Evolutionary conservation across 2,113 vertebrate species (phyloP).

Genomic region (Coturnix japonica): DNA sequence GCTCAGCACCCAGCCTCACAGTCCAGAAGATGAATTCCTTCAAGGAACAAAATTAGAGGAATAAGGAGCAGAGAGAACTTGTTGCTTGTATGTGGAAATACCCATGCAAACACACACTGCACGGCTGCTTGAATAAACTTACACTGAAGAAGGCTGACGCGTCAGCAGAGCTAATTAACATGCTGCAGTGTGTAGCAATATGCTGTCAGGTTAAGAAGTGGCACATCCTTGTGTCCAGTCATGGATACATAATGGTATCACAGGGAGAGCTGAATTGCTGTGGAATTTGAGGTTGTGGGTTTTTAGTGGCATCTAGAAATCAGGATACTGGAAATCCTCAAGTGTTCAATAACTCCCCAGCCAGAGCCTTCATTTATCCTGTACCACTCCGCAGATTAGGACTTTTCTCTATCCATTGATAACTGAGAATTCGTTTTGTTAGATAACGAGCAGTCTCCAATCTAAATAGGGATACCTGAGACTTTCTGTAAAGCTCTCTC

Average conservation of each 20-base stretch:
- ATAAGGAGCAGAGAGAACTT: not conserved
- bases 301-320: not conserved
- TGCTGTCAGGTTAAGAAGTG: not conserved
- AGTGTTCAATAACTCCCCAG: not conserved
- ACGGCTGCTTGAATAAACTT: not conserved
- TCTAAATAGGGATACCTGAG: not conserved
- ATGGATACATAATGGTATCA: not conserved
- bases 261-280: not conserved
- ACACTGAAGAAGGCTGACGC: not conserved
- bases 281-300: not conserved
- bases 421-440: not conserved
- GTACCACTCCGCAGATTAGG: not conserved
- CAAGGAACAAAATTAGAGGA: not conserved
- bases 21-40: not conserved
- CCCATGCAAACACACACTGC: accelerated
- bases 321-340: not conserved
- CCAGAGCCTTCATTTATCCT: not conserved
- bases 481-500: conserved; percentile 14
- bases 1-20: not conserved
- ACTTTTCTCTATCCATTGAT: not conserved
- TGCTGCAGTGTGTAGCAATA: not conserved
- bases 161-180: not conserved
- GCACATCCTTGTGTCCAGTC: not conserved
- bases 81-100: not conserved
- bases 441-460: not conserved